Evolutionary conservation across 2,888 invertebrate species (phyloP).

Genomic region (Opisthograptis luteolata): DNA sequence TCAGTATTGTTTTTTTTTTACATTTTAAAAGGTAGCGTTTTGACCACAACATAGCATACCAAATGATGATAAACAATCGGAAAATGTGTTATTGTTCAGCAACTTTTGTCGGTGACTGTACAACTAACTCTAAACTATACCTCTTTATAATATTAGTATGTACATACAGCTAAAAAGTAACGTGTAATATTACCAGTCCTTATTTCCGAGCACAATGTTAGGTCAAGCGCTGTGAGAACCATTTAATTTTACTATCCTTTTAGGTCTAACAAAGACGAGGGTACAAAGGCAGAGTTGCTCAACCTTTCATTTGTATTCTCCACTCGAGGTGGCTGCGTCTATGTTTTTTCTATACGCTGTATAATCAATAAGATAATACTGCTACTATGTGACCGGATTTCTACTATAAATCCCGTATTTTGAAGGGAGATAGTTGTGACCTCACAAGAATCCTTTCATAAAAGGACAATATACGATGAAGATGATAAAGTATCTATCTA

Average conservation of each 20-base stretch:
- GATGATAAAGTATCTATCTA: slow-evolving; percentile 12
- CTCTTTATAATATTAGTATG: background rate
- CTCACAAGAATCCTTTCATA: background rate
- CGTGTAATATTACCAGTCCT: slow-evolving; percentile 14
- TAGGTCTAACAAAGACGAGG: slow-evolving; percentile 16
- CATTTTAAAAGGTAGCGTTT: too few species aligned
- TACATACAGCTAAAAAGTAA: too few species aligned
- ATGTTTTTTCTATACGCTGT: slow-evolving; percentile 40
- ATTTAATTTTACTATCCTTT: slow-evolving; percentile 28
- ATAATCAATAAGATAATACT: slow-evolving; percentile 40
- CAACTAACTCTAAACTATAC: too few species aligned
- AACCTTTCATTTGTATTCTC: slow-evolving; percentile 32
- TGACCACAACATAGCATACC: too few species aligned
- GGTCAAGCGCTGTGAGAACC: slow-evolving; percentile 25
- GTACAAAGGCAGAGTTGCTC: slow-evolving; percentile 14
- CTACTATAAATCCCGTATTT: too few species aligned
- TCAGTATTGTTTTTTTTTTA: too few species aligned
- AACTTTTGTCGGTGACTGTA: too few species aligned
- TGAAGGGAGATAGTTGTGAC: too few species aligned
- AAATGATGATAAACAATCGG: too few species aligned
- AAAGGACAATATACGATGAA: slow-evolving; percentile 12
- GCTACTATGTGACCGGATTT: too few species aligned
- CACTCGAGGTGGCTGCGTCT: slow-evolving; percentile 32
- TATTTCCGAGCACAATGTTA: slow-evolving; percentile 13
- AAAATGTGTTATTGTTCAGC: too few species aligned